These are phyloP conservation scores for Penaeus japonicus DNA, from an alignment of 1,140 invertebrate species.

Conservation along the genomic window DNA sequence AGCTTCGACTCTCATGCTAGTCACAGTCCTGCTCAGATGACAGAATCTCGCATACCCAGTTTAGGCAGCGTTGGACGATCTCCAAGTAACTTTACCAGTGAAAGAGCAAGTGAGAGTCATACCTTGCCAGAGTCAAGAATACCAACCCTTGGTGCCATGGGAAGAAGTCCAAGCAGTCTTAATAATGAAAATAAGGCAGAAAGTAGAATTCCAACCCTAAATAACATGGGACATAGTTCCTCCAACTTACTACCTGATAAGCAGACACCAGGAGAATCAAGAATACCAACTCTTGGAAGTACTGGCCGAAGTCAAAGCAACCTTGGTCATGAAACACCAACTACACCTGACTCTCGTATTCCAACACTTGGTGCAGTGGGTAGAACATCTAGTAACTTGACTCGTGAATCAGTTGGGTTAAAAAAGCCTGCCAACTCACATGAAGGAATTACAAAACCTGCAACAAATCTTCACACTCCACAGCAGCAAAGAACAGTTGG, in stretches of 20 bases:
- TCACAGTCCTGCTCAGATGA: background rate
- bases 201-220: background rate
- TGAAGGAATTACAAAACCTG: too few species aligned
- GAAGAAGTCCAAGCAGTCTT: background rate
- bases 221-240: slow-evolving; percentile 3
- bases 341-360: background rate
- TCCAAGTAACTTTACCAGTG: too few species aligned
- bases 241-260: background rate
- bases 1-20: background rate
- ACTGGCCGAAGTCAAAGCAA: background rate
- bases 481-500: too few species aligned
- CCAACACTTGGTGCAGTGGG: background rate
- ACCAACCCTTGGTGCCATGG: background rate
- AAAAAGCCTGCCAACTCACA: too few species aligned
- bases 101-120: background rate
- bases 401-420: background rate
- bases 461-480: too few species aligned
- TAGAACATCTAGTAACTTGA: background rate
- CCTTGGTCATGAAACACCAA: background rate
- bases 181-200: background rate
- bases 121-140: background rate
- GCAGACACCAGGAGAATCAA: background rate
- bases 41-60: slow-evolving; percentile 3
- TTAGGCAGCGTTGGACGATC: background rate
- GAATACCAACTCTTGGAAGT: slow-evolving; percentile 11